Evolutionary conservation across 2,888 invertebrate genomes (phyloP).

Genomic region (Tolmerus cingulatus): DNA sequence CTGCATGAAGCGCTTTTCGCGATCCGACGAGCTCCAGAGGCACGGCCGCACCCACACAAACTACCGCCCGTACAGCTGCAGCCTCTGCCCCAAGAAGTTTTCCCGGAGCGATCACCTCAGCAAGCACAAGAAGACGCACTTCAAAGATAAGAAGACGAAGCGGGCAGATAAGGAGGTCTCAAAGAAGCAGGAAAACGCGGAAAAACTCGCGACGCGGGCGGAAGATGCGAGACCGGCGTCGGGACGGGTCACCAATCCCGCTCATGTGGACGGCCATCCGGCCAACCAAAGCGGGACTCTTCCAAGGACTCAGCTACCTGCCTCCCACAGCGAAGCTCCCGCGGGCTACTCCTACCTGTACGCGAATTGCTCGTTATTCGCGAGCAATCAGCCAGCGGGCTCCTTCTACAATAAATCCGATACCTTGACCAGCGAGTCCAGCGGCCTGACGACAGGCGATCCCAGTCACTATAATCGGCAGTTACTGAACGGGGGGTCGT

Average conservation of each 20-base stretch:
- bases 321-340: conserved; percentile 33
- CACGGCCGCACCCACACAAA: conserved; percentile 90
- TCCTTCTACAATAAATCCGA: conserved; percentile 36
- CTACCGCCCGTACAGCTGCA: conserved; percentile 87
- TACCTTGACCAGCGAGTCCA: not conserved
- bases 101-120: conserved; percentile 94
- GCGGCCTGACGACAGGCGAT: not conserved
- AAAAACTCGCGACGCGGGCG: not conserved
- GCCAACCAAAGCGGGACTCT: not conserved
- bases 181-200: conserved; percentile 40
- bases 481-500: not conserved
- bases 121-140: conserved; percentile 90
- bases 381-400: conserved; percentile 40
- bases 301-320: not conserved
- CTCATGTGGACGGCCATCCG: not conserved
- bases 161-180: conserved; percentile 51
- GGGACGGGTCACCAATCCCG: not conserved
- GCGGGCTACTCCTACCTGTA: conserved; percentile 42
- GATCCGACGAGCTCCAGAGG: conserved; percentile 90
- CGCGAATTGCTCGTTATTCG: conserved; percentile 36
- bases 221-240: not conserved
- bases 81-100: conserved; percentile 87
- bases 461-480: not conserved
- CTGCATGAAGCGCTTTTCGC: conserved; percentile 90
- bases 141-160: conserved; percentile 62